Conservation (phyloP, 2,888 invertebrate species). For the Notodonta ziczac region DNA sequence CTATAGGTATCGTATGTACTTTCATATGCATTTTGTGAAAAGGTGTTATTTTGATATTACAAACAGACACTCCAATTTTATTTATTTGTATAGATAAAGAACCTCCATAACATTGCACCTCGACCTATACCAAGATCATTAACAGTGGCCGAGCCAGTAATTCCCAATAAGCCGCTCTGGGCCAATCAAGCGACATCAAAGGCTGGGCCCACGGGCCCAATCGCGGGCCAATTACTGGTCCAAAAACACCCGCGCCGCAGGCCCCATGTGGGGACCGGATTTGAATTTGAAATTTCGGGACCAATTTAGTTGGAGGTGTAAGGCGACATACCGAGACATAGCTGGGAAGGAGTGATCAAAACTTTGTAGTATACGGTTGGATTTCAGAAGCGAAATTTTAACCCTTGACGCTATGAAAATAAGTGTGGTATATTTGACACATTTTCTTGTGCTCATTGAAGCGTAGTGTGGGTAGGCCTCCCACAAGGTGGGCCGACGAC, state of each 20-base stretch:
- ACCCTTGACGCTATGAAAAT: too few relatives aligned
- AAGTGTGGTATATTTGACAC: too few relatives aligned
- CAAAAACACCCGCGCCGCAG: slow-evolving; percentile 70
- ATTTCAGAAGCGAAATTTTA: slow-evolving; percentile 38
- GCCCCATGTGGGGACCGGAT: slow-evolving; percentile 73
- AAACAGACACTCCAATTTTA: too few relatives aligned
- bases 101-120: slow-evolving; percentile 26
- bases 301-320: slow-evolving; percentile 80
- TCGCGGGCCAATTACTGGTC: slow-evolving; percentile 78
- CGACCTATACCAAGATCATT: slow-evolving; percentile 51
- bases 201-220: slow-evolving; percentile 55
- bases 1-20: too few relatives aligned
- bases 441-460: too few relatives aligned
- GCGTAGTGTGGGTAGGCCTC: too few relatives aligned
- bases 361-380: slow-evolving; percentile 49
- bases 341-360: slow-evolving; percentile 68
- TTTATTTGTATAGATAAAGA: too few relatives aligned
- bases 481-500: too few relatives aligned
- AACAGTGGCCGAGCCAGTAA: slow-evolving; percentile 35
- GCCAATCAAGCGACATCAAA: slow-evolving; percentile 78
- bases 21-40: too few relatives aligned
- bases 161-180: slow-evolving; percentile 48
- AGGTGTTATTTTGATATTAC: too few relatives aligned
- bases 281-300: slow-evolving; percentile 82
- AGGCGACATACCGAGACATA: slow-evolving; percentile 73